Percentiles rank a stretch among this genome's conserved stretches.
Conservation (phyloP, 1,140 invertebrate genomes). For the Phortica variegata region DNA sequence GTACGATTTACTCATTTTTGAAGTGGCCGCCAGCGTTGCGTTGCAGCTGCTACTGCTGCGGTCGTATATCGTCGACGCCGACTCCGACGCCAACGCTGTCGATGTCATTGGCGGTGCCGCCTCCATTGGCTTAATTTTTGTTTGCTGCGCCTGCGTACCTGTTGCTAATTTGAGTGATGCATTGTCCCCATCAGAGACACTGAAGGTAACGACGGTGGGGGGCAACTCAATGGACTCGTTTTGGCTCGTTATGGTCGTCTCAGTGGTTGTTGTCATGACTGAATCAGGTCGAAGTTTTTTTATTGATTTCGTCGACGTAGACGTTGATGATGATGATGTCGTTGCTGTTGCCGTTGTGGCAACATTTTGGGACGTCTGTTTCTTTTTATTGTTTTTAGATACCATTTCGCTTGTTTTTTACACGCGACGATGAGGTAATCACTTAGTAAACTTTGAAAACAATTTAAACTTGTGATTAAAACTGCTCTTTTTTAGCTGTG, state of each 20-base stretch:
- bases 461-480: conserved; percentile 21
- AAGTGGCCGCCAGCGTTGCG: too few relatives aligned
- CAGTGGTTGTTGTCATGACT: conserved; percentile 33
- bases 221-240: conserved; percentile 16
- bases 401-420: conserved; percentile 43
- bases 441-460: conserved; percentile 21
- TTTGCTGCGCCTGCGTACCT: too few relatives aligned
- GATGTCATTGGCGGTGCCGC: neutral
- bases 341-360: conserved; percentile 20
- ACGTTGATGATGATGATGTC: conserved; percentile 42
- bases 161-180: too few relatives aligned
- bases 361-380: conserved; percentile 41
- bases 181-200: conserved; percentile 30
- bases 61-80: too few relatives aligned
- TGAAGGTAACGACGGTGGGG: neutral
- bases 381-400: conserved; percentile 54
- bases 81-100: conserved; percentile 4
- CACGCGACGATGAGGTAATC: conserved; percentile 46
- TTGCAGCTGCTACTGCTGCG: too few relatives aligned
- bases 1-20: conserved; percentile 7
- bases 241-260: conserved; percentile 36
- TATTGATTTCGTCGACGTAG: conserved; percentile 39
- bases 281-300: conserved; percentile 41
- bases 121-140: too few relatives aligned
- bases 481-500: conserved; percentile 17